Conservation (phyloP, 2,113 vertebrate genomes). For the Himantopus leucocephalus region DNA sequence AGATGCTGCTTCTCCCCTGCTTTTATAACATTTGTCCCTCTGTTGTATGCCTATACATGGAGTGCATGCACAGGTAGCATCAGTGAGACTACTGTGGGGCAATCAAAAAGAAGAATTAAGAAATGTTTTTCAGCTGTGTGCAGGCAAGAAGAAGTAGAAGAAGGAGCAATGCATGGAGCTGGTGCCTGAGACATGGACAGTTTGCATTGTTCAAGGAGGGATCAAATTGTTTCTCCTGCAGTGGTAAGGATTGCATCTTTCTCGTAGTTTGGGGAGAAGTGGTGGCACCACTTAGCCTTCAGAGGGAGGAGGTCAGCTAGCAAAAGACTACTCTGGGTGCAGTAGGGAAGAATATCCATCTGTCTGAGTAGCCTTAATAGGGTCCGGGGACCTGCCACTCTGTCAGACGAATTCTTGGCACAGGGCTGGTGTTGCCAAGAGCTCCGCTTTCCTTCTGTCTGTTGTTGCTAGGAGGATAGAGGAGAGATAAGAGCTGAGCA, state of each 20-base stretch:
- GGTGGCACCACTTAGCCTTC: neutral
- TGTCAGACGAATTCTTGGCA: conserved; percentile 20
- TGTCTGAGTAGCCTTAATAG: neutral
- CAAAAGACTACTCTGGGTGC: neutral
- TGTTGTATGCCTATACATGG: neutral
- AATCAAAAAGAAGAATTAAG: neutral
- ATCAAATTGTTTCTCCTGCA: neutral
- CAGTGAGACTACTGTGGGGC: neutral
- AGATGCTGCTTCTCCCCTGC: neutral
- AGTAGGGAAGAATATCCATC: neutral
- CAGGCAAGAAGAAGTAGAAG: neutral
- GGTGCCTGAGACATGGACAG: neutral
- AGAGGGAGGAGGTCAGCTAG: neutral
- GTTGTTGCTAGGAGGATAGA: neutral
- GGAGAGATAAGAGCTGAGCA: conserved; percentile 15
- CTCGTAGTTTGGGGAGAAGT: neutral
- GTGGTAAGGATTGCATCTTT: neutral
- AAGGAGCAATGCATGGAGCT: neutral
- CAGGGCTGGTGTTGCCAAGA: conserved; percentile 17
- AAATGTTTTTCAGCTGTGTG: neutral
- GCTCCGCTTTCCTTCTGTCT: neutral
- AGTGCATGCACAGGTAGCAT: neutral
- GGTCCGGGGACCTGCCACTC: neutral
- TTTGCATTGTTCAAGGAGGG: neutral
- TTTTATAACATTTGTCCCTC: neutral